Evolutionary conservation across 2,113 vertebrate genomes (phyloP).

Genomic region (Scomber scombrus): DNA sequence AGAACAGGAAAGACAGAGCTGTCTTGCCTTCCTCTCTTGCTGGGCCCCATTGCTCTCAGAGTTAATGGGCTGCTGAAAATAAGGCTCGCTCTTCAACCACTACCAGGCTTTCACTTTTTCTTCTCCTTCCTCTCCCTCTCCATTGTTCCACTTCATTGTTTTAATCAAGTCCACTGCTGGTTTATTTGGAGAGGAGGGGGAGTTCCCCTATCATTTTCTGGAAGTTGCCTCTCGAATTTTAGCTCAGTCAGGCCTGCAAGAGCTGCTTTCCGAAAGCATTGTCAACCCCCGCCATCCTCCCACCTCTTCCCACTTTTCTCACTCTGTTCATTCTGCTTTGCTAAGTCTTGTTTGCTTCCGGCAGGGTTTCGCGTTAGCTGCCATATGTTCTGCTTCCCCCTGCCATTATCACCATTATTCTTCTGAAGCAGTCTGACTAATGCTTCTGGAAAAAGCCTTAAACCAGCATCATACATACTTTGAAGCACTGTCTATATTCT

Average conservation of each 20-base stretch:
- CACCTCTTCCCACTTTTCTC: not conserved
- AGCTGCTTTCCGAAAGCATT: slow-evolving; percentile 4
- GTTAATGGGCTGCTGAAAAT: slow-evolving; percentile 66
- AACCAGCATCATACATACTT: slow-evolving; percentile 17
- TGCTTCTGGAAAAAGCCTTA: slow-evolving; percentile 22
- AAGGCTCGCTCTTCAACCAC: slow-evolving; percentile 25
- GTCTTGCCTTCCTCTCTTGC: not conserved
- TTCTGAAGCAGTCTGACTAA: slow-evolving; percentile 41
- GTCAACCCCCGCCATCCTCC: not conserved
- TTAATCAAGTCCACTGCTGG: slow-evolving; percentile 64
- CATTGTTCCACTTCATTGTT: slow-evolving; percentile 70
- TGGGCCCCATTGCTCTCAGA: slow-evolving; percentile 25
- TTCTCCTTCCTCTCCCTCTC: not conserved
- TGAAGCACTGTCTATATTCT: not conserved
- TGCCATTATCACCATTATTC: slow-evolving; percentile 35
- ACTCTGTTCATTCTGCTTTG: slow-evolving; percentile 10
- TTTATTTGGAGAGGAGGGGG: slow-evolving; percentile 54
- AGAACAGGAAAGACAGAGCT: slow-evolving; percentile 6
- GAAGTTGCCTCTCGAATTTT: slow-evolving; percentile 40
- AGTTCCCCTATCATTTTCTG: slow-evolving; percentile 61
- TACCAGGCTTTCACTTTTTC: slow-evolving; percentile 28
- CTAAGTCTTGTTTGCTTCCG: slow-evolving; percentile 22
- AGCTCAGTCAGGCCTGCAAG: slow-evolving; percentile 18
- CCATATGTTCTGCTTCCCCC: slow-evolving; percentile 50
- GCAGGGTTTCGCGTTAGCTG: slow-evolving; percentile 43